phyloP scores from a whole-genome alignment of 2,888 invertebrate species.

The Polymixis lichenea region DNA sequence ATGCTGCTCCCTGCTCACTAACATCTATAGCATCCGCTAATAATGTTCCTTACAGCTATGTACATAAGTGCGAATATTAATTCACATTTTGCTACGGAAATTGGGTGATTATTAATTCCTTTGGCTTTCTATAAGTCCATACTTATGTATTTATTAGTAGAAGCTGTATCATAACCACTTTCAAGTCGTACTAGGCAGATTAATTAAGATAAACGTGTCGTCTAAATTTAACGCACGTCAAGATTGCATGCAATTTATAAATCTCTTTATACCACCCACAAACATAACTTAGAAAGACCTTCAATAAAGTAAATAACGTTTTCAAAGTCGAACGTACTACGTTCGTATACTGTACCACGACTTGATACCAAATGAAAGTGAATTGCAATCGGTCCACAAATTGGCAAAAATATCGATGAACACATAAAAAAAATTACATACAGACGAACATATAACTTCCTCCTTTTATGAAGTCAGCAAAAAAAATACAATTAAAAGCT shows the following conservation, averaged over 20 bases:
- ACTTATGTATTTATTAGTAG: not conserved
- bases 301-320: too few species aligned
- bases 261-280: not conserved
- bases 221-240: not conserved
- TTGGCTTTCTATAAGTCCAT: not conserved
- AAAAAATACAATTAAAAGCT: too few species aligned
- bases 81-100: not conserved
- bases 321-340: too few species aligned
- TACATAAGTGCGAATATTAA: not conserved
- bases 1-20: too few species aligned
- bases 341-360: too few species aligned
- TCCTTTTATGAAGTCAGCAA: too few species aligned
- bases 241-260: not conserved
- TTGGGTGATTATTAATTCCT: not conserved
- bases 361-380: too few species aligned
- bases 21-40: too few species aligned
- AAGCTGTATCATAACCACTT: constrained; percentile 2
- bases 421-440: too few species aligned
- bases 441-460: too few species aligned
- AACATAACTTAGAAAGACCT: not conserved
- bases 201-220: not conserved
- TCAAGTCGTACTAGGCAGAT: not conserved
- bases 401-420: too few species aligned
- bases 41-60: not conserved
- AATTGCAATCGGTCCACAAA: too few species aligned